Conservation (phyloP, 2,113 vertebrate species). For the Cromileptes altivelis region DNA sequence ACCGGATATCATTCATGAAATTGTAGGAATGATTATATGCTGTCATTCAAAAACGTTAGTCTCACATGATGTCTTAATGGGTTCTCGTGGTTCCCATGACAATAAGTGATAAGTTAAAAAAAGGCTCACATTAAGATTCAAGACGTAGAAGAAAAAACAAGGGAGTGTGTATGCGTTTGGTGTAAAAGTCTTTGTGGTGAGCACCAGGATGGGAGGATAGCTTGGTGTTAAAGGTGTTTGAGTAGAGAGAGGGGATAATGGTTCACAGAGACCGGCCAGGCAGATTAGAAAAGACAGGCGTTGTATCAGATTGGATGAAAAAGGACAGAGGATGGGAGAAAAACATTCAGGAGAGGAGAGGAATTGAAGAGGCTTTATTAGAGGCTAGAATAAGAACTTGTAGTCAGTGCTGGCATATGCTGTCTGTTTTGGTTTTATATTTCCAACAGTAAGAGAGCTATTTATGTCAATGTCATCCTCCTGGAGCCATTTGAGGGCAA, state of each 20-base stretch:
- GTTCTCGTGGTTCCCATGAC: constrained; percentile 3
- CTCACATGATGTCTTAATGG: not conserved
- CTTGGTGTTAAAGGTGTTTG: constrained; percentile 8
- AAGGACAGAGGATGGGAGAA: constrained; percentile 19
- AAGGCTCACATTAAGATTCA: not conserved
- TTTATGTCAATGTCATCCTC: constrained; percentile 6
- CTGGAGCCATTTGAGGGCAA: constrained; percentile 21
- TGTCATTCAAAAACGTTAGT: constrained; percentile 13
- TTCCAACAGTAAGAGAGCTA: constrained; percentile 15
- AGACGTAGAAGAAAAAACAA: not conserved
- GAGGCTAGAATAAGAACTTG: constrained; percentile 23
- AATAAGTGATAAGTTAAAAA: not conserved
- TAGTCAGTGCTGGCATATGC: constrained; percentile 7
- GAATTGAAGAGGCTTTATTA: constrained; percentile 29
- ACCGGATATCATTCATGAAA: not conserved
- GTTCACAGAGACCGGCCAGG: constrained; percentile 10
- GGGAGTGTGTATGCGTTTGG: not conserved
- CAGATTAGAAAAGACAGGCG: constrained; percentile 45
- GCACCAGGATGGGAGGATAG: not conserved
- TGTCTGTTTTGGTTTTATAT: constrained; percentile 20
- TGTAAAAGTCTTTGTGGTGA: not conserved
- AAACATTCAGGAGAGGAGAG: constrained; percentile 21
- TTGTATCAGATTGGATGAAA: constrained; percentile 37
- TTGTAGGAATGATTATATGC: not conserved
- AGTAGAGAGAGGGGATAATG: not conserved